phyloP scores from a whole-genome alignment of 1,140 invertebrate genomes.

The Conopomorpha cramerella region DNA sequence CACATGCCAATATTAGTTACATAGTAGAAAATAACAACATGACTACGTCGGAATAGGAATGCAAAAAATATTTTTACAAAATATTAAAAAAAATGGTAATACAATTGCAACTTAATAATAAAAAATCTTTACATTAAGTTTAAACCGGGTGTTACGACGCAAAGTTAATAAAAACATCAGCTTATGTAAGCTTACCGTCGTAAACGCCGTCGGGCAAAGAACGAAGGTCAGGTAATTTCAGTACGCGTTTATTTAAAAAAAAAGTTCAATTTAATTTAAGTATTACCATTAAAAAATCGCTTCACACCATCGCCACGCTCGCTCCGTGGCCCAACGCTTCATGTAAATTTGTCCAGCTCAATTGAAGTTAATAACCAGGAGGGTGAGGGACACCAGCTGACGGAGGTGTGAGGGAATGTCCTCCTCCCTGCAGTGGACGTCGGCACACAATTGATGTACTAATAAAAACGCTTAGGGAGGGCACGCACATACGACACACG shows the following conservation, averaged over 20 bases:
- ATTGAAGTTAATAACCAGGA: slow-evolving; percentile 58
- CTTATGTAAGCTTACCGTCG: neutral
- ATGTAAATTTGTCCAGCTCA: slow-evolving; percentile 58
- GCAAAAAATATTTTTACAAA: too few species aligned
- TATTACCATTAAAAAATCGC: neutral
- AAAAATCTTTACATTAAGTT: too few species aligned
- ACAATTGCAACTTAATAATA: too few species aligned
- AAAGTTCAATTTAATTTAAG: neutral
- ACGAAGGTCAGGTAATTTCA: neutral
- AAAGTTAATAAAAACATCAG: neutral
- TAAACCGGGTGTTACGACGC: too few species aligned
- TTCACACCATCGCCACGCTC: slow-evolving; percentile 4
- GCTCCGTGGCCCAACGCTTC: slow-evolving; percentile 21
- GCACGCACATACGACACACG: neutral
- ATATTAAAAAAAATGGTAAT: too few species aligned
- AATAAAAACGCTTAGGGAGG: slow-evolving; percentile 14
- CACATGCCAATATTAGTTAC: too few species aligned
- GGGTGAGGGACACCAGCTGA: slow-evolving; percentile 52
- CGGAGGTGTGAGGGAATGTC: slow-evolving; percentile 55
- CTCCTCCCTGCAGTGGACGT: slow-evolving; percentile 32
- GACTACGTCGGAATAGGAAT: too few species aligned
- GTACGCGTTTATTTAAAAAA: neutral
- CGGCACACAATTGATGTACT: slow-evolving; percentile 35
- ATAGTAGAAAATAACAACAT: too few species aligned
- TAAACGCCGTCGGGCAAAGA: neutral